phyloP scores from a whole-genome alignment of 2,888 invertebrate genomes.

The Hypselothyrea guttata region DNA sequence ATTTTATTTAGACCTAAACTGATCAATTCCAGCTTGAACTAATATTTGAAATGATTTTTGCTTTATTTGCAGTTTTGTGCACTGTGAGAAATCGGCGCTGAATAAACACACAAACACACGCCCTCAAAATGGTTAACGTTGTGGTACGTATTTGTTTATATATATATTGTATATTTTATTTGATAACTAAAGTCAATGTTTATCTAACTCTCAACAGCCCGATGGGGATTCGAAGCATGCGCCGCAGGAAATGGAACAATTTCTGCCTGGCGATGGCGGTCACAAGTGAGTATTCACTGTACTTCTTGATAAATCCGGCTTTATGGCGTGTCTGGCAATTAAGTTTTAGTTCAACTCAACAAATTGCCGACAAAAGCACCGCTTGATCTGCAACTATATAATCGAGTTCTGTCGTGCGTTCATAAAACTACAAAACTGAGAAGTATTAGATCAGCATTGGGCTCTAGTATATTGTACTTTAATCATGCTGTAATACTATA shows the following conservation, averaged over 20 bases:
- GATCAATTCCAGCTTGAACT: slow-evolving; percentile 11
- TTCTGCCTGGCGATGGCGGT: slow-evolving; percentile 86
- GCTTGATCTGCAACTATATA: slow-evolving; percentile 11
- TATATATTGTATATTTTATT: slow-evolving; percentile 4
- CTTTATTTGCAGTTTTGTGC: slow-evolving; percentile 27
- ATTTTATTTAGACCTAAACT: slow-evolving; percentile 11
- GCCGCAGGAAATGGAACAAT: slow-evolving; percentile 91
- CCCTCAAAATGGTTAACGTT: slow-evolving; percentile 79
- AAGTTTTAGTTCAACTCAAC: slow-evolving; percentile 36
- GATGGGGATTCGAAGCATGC: slow-evolving; percentile 79
- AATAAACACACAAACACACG: slow-evolving; percentile 8
- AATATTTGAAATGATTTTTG: slow-evolving; percentile 4
- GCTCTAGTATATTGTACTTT: too few species aligned
- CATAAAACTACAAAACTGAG: too few species aligned
- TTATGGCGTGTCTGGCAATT: slow-evolving; percentile 50
- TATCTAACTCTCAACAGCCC: slow-evolving; percentile 43
- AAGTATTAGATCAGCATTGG: too few species aligned
- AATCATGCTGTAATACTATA: too few species aligned
- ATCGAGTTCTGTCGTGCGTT: slow-evolving; percentile 1
- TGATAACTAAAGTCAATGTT: slow-evolving; percentile 16
- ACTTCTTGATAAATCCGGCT: background rate
- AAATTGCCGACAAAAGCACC: slow-evolving; percentile 34
- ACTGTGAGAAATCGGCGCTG: slow-evolving; percentile 19
- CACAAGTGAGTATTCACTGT: slow-evolving; percentile 73
- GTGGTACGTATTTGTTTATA: slow-evolving; percentile 63